phyloP scores from a whole-genome alignment of 2,888 invertebrate species.

The Chymomyza fuscimana region DNA sequence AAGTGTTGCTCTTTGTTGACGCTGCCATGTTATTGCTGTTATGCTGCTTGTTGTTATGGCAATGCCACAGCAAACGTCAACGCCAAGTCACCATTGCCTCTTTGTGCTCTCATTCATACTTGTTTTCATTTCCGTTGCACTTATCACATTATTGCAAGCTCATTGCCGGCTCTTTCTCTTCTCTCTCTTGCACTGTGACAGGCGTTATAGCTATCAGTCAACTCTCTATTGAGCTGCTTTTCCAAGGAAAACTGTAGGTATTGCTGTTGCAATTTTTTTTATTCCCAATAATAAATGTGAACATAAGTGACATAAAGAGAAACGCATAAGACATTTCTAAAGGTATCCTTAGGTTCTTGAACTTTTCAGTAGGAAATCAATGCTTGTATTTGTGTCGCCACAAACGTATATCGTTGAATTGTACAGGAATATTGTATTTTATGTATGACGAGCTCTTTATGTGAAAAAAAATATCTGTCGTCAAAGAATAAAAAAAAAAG shows the following conservation, averaged over 20 bases:
- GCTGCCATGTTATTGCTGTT: constrained; percentile 20
- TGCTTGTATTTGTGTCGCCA: too few species aligned
- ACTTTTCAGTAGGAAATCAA: too few species aligned
- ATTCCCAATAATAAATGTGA: neutral
- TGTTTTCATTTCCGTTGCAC: constrained; percentile 70
- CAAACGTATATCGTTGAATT: too few species aligned
- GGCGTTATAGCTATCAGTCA: constrained; percentile 50
- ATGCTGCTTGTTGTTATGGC: constrained; percentile 27
- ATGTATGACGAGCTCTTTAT: too few species aligned
- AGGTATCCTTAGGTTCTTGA: too few species aligned
- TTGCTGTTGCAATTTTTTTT: neutral
- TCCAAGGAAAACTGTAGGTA: constrained; percentile 5
- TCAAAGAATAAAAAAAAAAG: too few species aligned
- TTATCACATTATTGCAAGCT: constrained; percentile 74
- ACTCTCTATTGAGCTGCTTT: constrained; percentile 34
- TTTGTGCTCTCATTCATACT: constrained; percentile 46
- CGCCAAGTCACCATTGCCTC: neutral
- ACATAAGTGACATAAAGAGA: too few species aligned
- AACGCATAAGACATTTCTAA: too few species aligned
- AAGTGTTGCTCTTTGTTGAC: constrained; percentile 49
- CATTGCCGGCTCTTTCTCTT: constrained; percentile 53
- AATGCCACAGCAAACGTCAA: neutral
- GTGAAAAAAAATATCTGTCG: too few species aligned
- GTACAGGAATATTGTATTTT: too few species aligned
- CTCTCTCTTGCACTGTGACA: constrained; percentile 29